Percentiles rank a stretch among this genome's conserved stretches.
Conservation (phyloP, 2,797 vertebrate species). For the Tapirus indicus region DNA sequence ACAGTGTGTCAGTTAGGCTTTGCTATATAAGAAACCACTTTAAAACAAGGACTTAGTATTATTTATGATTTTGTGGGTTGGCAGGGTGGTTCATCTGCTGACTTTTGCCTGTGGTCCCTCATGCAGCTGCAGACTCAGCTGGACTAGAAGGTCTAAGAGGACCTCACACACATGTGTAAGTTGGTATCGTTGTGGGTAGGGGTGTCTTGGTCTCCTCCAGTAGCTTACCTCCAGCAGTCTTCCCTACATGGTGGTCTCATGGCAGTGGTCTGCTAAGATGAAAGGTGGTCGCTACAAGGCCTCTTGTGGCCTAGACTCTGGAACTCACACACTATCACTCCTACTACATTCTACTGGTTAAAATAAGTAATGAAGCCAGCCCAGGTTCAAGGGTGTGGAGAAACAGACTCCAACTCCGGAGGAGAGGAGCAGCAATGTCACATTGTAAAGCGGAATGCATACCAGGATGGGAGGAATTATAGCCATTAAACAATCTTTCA, state of each 20-base stretch:
- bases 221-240: not conserved
- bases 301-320: not conserved
- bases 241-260: not conserved
- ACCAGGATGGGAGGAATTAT: not conserved
- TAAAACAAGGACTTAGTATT: not conserved
- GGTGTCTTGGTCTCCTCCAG: not conserved
- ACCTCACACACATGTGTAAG: not conserved
- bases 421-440: not conserved
- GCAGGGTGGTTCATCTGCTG: not conserved
- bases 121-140: not conserved
- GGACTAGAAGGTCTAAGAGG: not conserved
- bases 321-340: not conserved
- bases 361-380: not conserved
- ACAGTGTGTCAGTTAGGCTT: not conserved
- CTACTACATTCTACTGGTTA: not conserved
- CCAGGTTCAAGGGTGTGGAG: not conserved
- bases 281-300: not conserved
- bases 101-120: not conserved
- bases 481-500: not conserved
- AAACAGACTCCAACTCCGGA: not conserved
- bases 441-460: not conserved
- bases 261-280: not conserved
- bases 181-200: not conserved
- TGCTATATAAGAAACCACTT: not conserved
- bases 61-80: not conserved